phyloP scores from a whole-genome alignment of 2,113 vertebrate species.

The Propithecus coquereli region DNA sequence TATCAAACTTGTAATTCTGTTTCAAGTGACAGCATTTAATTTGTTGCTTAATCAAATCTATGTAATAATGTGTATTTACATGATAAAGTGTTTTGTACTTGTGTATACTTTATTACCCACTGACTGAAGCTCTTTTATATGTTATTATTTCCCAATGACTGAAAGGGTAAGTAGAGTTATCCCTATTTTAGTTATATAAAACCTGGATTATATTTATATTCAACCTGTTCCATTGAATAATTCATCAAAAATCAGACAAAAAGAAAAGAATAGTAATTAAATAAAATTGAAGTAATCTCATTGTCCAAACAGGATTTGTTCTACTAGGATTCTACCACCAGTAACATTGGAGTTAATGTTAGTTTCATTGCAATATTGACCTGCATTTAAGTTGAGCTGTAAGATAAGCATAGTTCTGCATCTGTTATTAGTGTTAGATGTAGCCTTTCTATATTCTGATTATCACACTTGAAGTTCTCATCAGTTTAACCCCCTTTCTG shows the following conservation, averaged over 20 bases:
- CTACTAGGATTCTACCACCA: background rate
- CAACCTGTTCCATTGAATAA: background rate
- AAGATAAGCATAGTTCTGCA: conserved; percentile 33
- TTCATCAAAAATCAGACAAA: background rate
- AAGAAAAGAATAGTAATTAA: background rate
- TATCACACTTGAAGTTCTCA: conserved; percentile 62
- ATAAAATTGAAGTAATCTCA: conserved; percentile 11
- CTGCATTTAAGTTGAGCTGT: background rate
- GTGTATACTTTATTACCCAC: background rate
- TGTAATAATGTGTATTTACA: background rate
- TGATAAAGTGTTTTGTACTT: background rate
- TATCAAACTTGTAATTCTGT: background rate
- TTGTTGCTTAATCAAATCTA: background rate
- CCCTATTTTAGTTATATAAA: background rate
- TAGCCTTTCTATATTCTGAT: conserved; percentile 45
- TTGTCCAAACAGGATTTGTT: background rate
- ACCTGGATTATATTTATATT: background rate
- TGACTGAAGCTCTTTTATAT: background rate
- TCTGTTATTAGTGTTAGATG: conserved; percentile 52
- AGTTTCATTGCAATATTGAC: background rate
- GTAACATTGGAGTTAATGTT: background rate
- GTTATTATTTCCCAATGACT: background rate
- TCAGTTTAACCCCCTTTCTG: conserved; percentile 64
- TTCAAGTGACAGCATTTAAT: background rate
- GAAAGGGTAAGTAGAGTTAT: background rate